Evolutionary conservation across 1,140 invertebrate genomes (phyloP).

Genomic region (Drosophila nigrodunni): DNA sequence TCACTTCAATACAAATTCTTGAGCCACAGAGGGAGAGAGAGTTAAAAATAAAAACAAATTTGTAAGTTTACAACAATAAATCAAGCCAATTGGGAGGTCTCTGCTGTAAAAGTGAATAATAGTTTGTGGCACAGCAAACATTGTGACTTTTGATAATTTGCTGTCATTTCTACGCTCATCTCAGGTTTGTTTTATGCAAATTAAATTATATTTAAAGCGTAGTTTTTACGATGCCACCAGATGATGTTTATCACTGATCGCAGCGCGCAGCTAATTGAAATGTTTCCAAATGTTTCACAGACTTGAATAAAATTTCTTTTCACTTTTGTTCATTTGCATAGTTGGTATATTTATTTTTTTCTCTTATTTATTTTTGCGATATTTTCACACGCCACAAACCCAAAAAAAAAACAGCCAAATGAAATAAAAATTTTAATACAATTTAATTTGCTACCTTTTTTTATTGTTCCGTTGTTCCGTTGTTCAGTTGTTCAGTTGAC

Average conservation of each 20-base stretch:
- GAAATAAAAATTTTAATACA: slow-evolving; percentile 70
- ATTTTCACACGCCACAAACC: slow-evolving; percentile 58
- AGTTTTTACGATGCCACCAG: slow-evolving; percentile 22
- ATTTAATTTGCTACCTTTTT: slow-evolving; percentile 76
- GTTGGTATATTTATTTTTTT: slow-evolving; percentile 22
- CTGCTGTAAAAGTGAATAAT: slow-evolving; percentile 70
- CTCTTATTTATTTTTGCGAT: slow-evolving; percentile 39
- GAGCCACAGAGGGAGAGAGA: background rate
- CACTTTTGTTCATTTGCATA: slow-evolving; percentile 50
- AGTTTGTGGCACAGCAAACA: slow-evolving; percentile 41
- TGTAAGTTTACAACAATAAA: slow-evolving; percentile 44
- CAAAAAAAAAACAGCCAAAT: slow-evolving; percentile 28
- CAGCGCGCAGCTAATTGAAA: slow-evolving; percentile 60
- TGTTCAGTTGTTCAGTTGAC: slow-evolving; percentile 59
- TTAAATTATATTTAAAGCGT: slow-evolving; percentile 27
- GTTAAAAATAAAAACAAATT: slow-evolving; percentile 20
- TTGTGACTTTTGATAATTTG: slow-evolving; percentile 55
- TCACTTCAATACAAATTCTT: slow-evolving; percentile 14
- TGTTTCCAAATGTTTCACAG: slow-evolving; percentile 55
- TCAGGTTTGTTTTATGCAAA: slow-evolving; percentile 45
- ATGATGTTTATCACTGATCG: slow-evolving; percentile 58
- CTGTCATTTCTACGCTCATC: slow-evolving; percentile 33
- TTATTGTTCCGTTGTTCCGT: slow-evolving; percentile 48
- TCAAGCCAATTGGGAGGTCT: slow-evolving; percentile 67
- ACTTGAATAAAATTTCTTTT: slow-evolving; percentile 37